These are phyloP conservation scores for Atrina japonica DNA, from an alignment of 2,888 invertebrate species.

Conservation along the genomic window DNA sequence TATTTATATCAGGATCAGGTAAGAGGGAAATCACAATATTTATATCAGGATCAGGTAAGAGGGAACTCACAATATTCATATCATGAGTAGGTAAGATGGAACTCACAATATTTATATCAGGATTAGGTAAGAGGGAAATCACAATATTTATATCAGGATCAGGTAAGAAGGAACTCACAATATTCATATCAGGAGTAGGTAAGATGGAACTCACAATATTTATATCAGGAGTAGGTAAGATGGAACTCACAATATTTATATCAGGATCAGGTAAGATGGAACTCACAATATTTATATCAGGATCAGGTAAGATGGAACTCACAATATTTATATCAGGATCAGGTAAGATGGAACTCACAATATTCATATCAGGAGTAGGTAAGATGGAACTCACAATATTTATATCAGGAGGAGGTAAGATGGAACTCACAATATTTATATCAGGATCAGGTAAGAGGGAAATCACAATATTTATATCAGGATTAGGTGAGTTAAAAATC, in stretches of 20 bases:
- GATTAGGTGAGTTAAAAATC: no score
- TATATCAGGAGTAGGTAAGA: slow-evolving; percentile 89
- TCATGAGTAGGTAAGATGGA: slow-evolving; percentile 88
- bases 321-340: no score
- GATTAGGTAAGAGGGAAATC: slow-evolving; percentile 82
- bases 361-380: slow-evolving; percentile 93
- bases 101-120: no score
- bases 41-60: slow-evolving; percentile 62
- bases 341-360: slow-evolving; percentile 85
- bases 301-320: slow-evolving; percentile 84
- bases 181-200: slow-evolving; percentile 53
- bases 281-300: slow-evolving; percentile 96
- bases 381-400: no score
- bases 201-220: slow-evolving; percentile 88
- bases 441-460: slow-evolving; percentile 88
- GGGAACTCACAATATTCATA: slow-evolving; percentile 91
- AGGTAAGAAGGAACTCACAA: no score
- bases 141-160: slow-evolving; percentile 95
- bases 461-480: no score
- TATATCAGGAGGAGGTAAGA: slow-evolving; percentile 83
- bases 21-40: no score
- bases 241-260: no score
- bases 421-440: slow-evolving; percentile 94
- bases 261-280: slow-evolving; percentile 63
- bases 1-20: slow-evolving; percentile 93